These are phyloP conservation scores for Aphrocallistes beatrix DNA, from an alignment of 37 sponge, comb jelly and placozoan genomes.

Conservation along the genomic window DNA sequence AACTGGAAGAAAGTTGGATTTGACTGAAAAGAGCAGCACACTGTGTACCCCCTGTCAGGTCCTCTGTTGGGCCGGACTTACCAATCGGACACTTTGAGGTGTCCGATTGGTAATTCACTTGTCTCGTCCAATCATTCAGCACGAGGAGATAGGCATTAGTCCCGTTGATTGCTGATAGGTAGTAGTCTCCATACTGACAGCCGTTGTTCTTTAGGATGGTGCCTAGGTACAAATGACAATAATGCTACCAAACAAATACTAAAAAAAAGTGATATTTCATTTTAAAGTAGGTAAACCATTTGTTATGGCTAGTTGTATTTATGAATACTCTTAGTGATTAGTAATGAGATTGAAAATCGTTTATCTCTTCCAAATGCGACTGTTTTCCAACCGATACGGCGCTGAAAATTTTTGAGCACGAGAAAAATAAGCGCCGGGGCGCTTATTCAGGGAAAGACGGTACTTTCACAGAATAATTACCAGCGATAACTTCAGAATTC, in stretches of 20 bases:
- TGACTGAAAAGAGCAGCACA: conserved; percentile 2
- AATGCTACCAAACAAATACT: too few species aligned
- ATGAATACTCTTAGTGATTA: too few species aligned
- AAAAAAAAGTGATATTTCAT: too few species aligned
- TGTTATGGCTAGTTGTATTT: too few species aligned
- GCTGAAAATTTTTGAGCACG: too few species aligned
- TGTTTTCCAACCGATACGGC: too few species aligned
- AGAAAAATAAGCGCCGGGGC: too few species aligned
- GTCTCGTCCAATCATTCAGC: background rate
- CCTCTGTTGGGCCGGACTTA: background rate
- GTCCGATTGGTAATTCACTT: background rate
- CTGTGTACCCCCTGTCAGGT: background rate
- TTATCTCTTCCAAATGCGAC: too few species aligned
- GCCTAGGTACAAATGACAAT: background rate
- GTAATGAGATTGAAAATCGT: too few species aligned
- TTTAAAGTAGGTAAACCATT: too few species aligned
- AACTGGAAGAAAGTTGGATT: background rate
- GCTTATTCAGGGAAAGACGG: background rate
- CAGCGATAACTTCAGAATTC: background rate
- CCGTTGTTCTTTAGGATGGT: background rate
- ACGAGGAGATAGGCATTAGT: background rate
- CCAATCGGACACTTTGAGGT: too few species aligned
- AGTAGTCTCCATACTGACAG: background rate
- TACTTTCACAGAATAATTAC: background rate
- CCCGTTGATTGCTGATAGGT: background rate